Evolutionary conservation across 2,113 vertebrate genomes (phyloP), one percentile per base, ranked within the genome.

Genomic region (Corythoichthys haematopterus): DNA sequence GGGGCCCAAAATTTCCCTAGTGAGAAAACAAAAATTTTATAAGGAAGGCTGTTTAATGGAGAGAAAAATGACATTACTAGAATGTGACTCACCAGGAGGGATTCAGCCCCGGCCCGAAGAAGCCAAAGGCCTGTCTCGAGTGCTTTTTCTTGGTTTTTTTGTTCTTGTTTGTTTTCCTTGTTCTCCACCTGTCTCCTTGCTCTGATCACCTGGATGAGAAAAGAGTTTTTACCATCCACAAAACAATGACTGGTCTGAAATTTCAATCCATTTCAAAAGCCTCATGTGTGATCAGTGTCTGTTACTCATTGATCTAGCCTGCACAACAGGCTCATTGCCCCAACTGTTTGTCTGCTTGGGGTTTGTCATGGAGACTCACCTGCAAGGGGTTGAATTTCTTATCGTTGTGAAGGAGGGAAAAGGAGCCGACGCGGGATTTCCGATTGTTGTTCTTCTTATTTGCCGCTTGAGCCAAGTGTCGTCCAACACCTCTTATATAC

Each of bases 341-440:
- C 82, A 80, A 76, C 79, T 86, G 73, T 74, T 77, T 33, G 20
- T 77, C 61, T 45, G 33, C 73, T 70, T 57, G 0, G 40, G 48
- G 71, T 75, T 89, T 82, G 73, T 76, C 80, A 87, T 88, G 81
- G 82, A 68, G 66, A 85, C 85, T 72, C 72, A 91, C 90, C 88
- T 89, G 84, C 75, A 88, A 40, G 63, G 84, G 75, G 72, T 14
- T 73, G 73, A 68, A 43, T 66, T 47, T 64, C 56, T 81, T 82
- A 69, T 86, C 45, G 71, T 86, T 66, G 80, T 61, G 81, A 58
- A 91, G 82, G 68, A 91, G 87, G 33, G 90, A 90, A 70, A 69
- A 85, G 62, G 85, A 85, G 68, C 90, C 90, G 0, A 80, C 64
- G 12, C 87, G 85, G 68, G 77, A 70, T 86, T 81, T 88, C 28